Evolutionary conservation across 2,113 vertebrate species (phyloP).

Genomic region (Lagopus leucura): DNA sequence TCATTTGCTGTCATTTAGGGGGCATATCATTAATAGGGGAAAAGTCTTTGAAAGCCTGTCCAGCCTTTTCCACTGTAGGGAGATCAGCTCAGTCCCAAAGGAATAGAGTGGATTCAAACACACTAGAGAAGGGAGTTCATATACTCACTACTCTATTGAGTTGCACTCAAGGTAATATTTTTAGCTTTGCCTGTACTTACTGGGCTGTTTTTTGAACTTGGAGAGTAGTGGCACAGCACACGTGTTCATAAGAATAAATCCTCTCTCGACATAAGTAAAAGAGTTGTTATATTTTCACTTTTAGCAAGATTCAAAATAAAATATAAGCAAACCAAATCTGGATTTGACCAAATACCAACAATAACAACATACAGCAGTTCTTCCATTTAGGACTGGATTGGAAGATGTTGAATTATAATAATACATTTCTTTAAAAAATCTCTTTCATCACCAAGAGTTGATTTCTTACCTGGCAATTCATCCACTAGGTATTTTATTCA

Average conservation of each 20-base stretch:
- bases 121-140: background rate
- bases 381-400: background rate
- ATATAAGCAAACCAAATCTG: background rate
- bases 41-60: background rate
- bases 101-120: background rate
- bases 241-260: background rate
- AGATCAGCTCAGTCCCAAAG: background rate
- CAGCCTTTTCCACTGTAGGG: background rate
- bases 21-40: background rate
- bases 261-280: background rate
- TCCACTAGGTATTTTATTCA: background rate
- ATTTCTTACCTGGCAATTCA: background rate
- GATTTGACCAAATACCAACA: background rate
- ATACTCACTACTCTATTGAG: background rate
- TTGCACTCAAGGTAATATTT: background rate
- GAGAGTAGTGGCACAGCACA: background rate
- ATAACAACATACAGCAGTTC: background rate
- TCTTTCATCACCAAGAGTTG: background rate
- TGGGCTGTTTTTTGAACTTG: background rate
- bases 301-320: background rate
- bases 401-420: background rate
- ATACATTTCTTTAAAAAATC: background rate
- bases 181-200: background rate
- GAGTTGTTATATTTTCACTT: background rate
- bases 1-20: accelerated